Conservation (phyloP, 2,113 vertebrate species). For the Polypterus senegalus region DNA sequence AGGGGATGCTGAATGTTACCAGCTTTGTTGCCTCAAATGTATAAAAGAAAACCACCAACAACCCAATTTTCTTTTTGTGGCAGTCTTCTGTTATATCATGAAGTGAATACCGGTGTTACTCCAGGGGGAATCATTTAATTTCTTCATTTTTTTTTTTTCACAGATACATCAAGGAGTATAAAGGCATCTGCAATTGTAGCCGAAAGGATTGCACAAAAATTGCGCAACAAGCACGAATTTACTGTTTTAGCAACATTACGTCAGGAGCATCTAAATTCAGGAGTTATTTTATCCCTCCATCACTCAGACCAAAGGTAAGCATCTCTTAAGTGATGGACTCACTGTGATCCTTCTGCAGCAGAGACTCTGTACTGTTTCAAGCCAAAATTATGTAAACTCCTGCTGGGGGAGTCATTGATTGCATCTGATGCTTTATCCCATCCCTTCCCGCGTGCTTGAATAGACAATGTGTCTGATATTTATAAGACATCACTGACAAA, state of each 20-base stretch:
- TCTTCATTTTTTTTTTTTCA: conserved; percentile 17
- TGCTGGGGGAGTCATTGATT: not conserved
- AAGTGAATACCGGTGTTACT: too few species aligned
- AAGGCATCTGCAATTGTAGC: conserved; percentile 66
- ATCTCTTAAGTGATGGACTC: not conserved
- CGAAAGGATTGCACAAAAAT: conserved; percentile 73
- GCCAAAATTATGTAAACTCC: not conserved
- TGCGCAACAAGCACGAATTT: conserved; percentile 87
- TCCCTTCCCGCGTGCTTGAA: not conserved
- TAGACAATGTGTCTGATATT: not conserved
- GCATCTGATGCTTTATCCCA: not conserved
- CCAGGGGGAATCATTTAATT: conserved; percentile 8
- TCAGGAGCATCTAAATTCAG: conserved; percentile 83
- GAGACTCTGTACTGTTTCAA: not conserved
- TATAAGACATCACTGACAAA: too few species aligned
- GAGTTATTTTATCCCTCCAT: conserved; percentile 87
- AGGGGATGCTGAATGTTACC: too few species aligned
- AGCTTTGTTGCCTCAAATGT: too few species aligned
- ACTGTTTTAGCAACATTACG: conserved; percentile 80
- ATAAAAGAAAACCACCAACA: too few species aligned
- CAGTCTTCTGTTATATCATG: too few species aligned
- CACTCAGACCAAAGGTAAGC: conserved; percentile 79
- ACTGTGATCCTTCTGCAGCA: not conserved
- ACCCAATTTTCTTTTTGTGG: too few species aligned
- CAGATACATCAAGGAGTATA: conserved; percentile 77